Evolutionary conservation across 2,888 invertebrate genomes (phyloP), one percentile per base, ranked within the genome.

Genomic region (Ochlodes sylvanus): DNA sequence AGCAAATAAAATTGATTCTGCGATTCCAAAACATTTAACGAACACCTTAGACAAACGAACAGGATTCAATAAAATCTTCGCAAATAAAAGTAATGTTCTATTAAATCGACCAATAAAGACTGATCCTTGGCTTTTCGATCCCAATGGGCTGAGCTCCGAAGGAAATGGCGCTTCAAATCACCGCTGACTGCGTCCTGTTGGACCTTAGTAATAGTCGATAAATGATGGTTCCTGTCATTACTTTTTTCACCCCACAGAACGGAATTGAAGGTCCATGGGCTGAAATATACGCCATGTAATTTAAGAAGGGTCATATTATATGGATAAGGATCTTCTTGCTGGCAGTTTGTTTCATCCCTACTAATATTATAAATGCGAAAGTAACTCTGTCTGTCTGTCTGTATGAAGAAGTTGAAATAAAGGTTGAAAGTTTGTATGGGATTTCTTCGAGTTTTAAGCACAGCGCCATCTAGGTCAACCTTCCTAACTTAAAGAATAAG

Each of bases 91-190:
- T 68, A 71, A 71, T 68, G 69, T 69, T 63, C 66, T 71, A 69
- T 70, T 71, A 72, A 72, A 72, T 72, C 63, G 69, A 52, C 12
- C 66, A 52, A 72, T 70, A 69, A 69, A 70, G 68, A 69, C 62
- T 69, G 50, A 61, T 72, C 63, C 56, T 47, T 57, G 67, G 34
- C 54, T 60, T 44, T 50, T 60, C 62, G 68, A 54, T 62, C 68
- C 67, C 68, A 69, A 68, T 70, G 65, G 62, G 58, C 44, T 64
- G 58, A 54, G 41, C 41, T 58, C 21, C 47, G 34, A 44, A 34
- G 63, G 63, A 64, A 64, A 64, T 64, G 63, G 56, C 44, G 63
- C 56, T 47, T 64, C 63, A 64, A 64, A 64, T 64, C 63, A 56
- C 63, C 56, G 15, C 63, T 56, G 63, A 56, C 63, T 63, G 42